Base-by-base conservation (phyloP, 2,888 invertebrate species). In the Tenthredo distinguenda region DNA sequence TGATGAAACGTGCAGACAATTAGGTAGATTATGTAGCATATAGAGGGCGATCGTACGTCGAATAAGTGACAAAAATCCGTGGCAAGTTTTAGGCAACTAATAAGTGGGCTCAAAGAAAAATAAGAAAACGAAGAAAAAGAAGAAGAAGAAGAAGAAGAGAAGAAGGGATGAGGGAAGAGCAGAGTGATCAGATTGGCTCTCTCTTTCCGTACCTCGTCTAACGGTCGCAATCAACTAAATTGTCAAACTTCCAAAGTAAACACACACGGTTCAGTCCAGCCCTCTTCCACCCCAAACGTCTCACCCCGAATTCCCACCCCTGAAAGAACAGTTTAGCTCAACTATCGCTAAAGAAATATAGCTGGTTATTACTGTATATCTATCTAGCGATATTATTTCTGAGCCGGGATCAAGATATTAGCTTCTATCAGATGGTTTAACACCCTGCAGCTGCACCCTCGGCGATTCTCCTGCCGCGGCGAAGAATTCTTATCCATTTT, bases 211-310 rank as follows among this genome's bases (percentile, higher is more conserved):
- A 12, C 81, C 40, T 21, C 43, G 43, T 72, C 84, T 71, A 85
- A 85, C 85, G 79, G 65, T 83, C 84, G 72, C 85, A 85, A 85
- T 85, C 85, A 85, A 85, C 74, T 85, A 85, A 85, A 85, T 85
- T 85, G 85, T 84, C 85, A 85, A 85, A 85, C 85, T 85, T 85
- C 84, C 65, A 84, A 84, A 85, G 85, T 84, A 85, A 85, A 85
- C 85, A 83, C 72, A 85, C 82, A 81, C 81, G 58, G 58, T 26
- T 47, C 77, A 34, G 43, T 43, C 74, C 74, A 43, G 40, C 15
- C 74, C 68, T 68, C 15, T 18, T 34, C 18, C 26, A 15, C 31
- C 68, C 68, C 68, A 1, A 34, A 68, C 26, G 26, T 9, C 18
- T n/a, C 31, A 55, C 40, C 50, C 76, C 15, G 6, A 50, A 76